These are phyloP conservation scores for Promerops cafer DNA, from an alignment of 2,113 vertebrate species.

Conservation along the genomic window DNA sequence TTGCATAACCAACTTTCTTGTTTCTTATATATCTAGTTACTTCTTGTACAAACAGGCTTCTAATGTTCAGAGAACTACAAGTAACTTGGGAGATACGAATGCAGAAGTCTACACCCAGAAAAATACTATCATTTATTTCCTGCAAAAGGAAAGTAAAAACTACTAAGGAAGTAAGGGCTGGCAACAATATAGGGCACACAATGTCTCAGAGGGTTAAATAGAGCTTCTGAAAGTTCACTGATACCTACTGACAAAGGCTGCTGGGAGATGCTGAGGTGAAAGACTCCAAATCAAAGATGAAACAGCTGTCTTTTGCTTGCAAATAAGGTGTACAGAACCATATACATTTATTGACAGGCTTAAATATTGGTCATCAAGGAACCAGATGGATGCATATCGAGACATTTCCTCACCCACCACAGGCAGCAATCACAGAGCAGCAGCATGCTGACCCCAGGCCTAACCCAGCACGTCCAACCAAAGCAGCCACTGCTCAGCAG, in stretches of 20 bases:
- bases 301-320: not conserved
- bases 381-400: not conserved
- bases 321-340: not conserved
- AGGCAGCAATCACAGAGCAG: not conserved
- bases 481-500: not conserved
- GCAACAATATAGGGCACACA: not conserved
- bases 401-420: not conserved
- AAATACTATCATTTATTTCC: not conserved
- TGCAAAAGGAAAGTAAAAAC: not conserved
- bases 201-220: not conserved
- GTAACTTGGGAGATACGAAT: not conserved
- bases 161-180: not conserved
- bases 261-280: not conserved
- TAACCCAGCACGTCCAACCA: not conserved
- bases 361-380: not conserved
- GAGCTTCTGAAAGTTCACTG: not conserved
- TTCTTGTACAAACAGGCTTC: not conserved
- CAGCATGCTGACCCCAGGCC: accelerated
- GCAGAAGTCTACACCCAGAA: not conserved
- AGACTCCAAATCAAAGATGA: not conserved
- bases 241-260: not conserved
- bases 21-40: not conserved
- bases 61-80: not conserved
- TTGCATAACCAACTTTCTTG: not conserved
- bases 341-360: not conserved